Evolutionary conservation across 2,888 invertebrate genomes (phyloP), one percentile per base, ranked within the genome.

Genomic region (Synanthedon myopaeformis): DNA sequence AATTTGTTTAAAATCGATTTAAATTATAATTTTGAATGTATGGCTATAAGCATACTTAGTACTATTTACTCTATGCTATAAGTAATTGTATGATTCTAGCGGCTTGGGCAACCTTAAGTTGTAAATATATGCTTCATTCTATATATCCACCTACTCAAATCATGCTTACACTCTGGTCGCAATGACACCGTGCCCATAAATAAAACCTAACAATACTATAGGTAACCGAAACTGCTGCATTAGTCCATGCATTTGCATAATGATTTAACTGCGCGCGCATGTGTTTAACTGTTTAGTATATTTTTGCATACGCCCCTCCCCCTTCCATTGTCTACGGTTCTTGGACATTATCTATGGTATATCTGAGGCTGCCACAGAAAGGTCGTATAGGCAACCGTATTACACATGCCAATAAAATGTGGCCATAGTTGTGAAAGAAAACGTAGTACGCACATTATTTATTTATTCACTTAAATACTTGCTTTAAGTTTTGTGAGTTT

Each of bases 251-350:
- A 51, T 51, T 51, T n/a, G 53, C 65, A 70, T 71, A 65, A 67
- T 68, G 61, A 63, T 63, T 57, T 65, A 63, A 63, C 61, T 59
- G 57, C 61, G 58, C 52, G 54, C 59, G 54, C 54, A 55, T 53
- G 54, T 54, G 13, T 19, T 12, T 17, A 12, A 6, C 53, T 54
- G 13, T 19, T 12, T 17, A 12, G 4, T 23, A n/a, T 49, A 50
- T 52, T 59, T 65, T 63, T 65, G 63, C 69, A 70, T 69, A 63
- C n/a, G 62, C 57, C 60, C 69, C 74, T 61, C 77, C 78, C 67
- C 57, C 58, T 53, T 56, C 73, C 59, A 79, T 78, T 78, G 79
- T 78, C 65, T 72, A 52, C 57, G 59, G 56, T 52, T 55, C 55
- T 64, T 55, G 57, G 54, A 48, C 59, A 58, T 63, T 69, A 72